These are phyloP conservation scores for Urechis unicinctus DNA, from an alignment of 2,888 invertebrate genomes.

Conservation along the genomic window DNA sequence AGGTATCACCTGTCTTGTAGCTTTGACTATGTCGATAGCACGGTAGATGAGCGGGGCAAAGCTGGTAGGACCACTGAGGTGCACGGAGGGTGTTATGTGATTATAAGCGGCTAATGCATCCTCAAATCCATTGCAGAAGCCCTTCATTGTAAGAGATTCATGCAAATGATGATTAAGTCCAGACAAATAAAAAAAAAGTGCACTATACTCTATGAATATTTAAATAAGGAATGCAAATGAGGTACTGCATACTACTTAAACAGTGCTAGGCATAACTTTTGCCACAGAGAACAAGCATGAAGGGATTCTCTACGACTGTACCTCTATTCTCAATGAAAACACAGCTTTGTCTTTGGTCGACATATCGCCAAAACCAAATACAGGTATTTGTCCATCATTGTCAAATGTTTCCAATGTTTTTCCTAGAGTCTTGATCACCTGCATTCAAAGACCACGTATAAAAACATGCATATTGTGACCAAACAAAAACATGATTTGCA, in stretches of 20 bases:
- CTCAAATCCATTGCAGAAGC: constrained; percentile 44
- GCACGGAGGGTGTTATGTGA: constrained; percentile 49
- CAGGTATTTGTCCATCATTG: constrained; percentile 51
- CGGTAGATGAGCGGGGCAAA: constrained; percentile 54
- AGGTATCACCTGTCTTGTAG: constrained; percentile 40
- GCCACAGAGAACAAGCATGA: background rate
- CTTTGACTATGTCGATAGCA: constrained; percentile 53
- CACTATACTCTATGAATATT: background rate
- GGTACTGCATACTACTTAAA: no score
- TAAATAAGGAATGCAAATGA: background rate
- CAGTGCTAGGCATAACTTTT: no score
- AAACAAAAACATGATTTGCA: no score
- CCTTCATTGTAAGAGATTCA: constrained; percentile 24
- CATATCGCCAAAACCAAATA: constrained; percentile 52
- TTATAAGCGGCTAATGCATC: constrained; percentile 53
- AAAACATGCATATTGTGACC: background rate
- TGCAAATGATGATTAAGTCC: background rate
- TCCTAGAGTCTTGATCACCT: constrained; percentile 52
- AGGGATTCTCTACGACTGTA: background rate
- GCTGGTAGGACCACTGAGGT: constrained; percentile 55
- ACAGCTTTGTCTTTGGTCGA: constrained; percentile 13
- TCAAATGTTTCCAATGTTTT: constrained; percentile 53
- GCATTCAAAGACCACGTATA: constrained; percentile 1
- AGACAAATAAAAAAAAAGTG: background rate
- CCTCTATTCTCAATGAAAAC: constrained; percentile 15